phyloP scores from a whole-genome alignment of 2,797 vertebrate genomes.

The Coregonus suidteri region DNA sequence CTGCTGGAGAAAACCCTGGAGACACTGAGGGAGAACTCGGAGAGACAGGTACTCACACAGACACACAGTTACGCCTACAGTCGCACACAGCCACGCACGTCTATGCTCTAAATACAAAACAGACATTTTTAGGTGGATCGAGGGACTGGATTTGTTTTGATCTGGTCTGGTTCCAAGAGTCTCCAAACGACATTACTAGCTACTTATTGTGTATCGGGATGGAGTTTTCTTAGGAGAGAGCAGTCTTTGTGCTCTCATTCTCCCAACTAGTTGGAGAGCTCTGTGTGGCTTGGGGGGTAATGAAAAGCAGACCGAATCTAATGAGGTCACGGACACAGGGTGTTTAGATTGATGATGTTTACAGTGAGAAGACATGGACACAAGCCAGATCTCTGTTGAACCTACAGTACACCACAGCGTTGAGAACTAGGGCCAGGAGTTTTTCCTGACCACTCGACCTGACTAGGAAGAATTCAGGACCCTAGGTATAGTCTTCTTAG shows the following conservation, averaged over 20 bases:
- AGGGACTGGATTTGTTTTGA: conserved; percentile 18
- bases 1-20: conserved; percentile 94
- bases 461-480: background rate
- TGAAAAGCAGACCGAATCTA: background rate
- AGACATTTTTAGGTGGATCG: background rate
- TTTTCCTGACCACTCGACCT: background rate
- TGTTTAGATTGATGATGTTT: background rate
- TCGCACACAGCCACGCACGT: background rate
- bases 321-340: background rate
- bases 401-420: background rate
- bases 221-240: conserved; percentile 24
- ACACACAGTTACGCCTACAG: background rate
- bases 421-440: background rate
- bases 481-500: background rate
- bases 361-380: background rate
- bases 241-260: conserved; percentile 37
- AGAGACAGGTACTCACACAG: conserved; percentile 83
- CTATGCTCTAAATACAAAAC: background rate
- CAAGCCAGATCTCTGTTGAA: background rate
- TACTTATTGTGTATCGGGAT: conserved; percentile 6
- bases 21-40: conserved; percentile 89
- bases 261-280: conserved; percentile 21
- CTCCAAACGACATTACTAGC: conserved; percentile 34
- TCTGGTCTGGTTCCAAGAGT: conserved; percentile 7
- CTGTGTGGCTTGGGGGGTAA: conserved; percentile 5